Conservation (phyloP, 2,797 vertebrate genomes). For the Ptychobarbus kaznakovi region DNA sequence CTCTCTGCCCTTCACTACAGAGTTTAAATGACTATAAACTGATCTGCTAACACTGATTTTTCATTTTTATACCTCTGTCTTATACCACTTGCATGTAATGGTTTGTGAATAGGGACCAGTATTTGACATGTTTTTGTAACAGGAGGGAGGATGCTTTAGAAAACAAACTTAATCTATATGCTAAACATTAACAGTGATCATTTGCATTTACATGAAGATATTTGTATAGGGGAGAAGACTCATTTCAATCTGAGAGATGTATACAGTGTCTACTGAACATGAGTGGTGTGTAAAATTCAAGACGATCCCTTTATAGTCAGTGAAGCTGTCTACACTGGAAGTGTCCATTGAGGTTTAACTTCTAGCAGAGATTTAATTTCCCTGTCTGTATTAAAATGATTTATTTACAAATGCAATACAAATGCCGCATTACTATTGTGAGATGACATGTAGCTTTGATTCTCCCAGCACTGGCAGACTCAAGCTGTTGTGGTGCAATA, state of each 20-base stretch:
- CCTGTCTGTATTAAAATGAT: background rate
- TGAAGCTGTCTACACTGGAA: background rate
- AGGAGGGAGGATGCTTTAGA: background rate
- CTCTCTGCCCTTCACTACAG: background rate
- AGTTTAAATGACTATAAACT: constrained; percentile 37
- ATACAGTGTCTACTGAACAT: background rate
- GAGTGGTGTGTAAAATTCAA: constrained; percentile 4
- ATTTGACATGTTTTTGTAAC: background rate
- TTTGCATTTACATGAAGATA: background rate
- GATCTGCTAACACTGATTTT: background rate
- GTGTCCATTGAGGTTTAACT: background rate
- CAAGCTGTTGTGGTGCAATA: no score
- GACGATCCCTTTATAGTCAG: background rate
- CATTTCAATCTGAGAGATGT: background rate
- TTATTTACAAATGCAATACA: background rate
- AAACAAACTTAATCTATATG: constrained; percentile 18
- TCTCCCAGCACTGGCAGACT: background rate
- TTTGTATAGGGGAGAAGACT: background rate
- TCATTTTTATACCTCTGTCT: constrained; percentile 10
- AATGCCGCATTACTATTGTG: background rate
- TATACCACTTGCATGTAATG: background rate
- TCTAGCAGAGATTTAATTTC: background rate
- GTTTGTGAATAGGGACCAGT: background rate
- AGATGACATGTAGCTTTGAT: background rate
- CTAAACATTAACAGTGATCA: background rate